These are phyloP conservation scores for Magallana ariakensis DNA, from an alignment of 1,140 invertebrate genomes.

Conservation along the genomic window DNA sequence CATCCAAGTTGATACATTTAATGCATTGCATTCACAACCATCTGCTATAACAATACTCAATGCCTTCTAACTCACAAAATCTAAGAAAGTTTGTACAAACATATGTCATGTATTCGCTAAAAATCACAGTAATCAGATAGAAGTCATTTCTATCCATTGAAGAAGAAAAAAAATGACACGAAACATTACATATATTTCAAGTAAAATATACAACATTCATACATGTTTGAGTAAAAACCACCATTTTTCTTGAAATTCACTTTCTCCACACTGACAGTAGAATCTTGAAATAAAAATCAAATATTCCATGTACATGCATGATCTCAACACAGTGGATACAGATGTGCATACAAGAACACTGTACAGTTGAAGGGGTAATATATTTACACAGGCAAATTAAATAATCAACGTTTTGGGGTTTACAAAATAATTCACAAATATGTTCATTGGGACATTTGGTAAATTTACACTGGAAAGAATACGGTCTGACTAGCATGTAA, in stretches of 20 bases:
- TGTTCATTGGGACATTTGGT: conserved; percentile 20
- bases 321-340: neutral
- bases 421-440: conserved; percentile 2
- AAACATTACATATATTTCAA: neutral
- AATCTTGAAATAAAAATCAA: neutral
- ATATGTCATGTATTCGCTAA: conserved; percentile 4
- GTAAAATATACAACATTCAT: neutral
- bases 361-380: neutral
- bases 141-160: neutral
- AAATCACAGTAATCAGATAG: neutral
- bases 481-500: conserved; percentile 27
- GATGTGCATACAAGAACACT: conserved; percentile 17
- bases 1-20: no score
- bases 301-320: neutral
- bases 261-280: neutral
- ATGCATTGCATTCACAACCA: neutral
- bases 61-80: neutral
- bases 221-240: neutral
- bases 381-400: neutral
- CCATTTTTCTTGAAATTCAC: neutral
- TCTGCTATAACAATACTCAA: neutral
- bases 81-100: neutral
- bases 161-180: neutral
- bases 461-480: conserved; percentile 24
- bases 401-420: neutral